Evolutionary conservation across 2,113 vertebrate genomes (phyloP), one percentile per base, ranked within the genome.

Genomic region (Pterocles burchelli): DNA sequence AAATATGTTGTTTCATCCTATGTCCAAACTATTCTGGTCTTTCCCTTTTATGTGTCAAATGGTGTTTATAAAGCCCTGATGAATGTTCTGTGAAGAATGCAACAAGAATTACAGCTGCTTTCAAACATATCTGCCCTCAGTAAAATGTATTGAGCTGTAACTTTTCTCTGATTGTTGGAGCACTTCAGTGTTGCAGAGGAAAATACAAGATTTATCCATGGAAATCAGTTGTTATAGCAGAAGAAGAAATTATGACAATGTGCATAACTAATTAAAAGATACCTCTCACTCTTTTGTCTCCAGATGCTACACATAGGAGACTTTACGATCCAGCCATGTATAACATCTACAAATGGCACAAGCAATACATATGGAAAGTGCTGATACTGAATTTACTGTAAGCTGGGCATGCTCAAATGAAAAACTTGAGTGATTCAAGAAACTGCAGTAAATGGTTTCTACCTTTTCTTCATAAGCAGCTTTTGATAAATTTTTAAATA

Each of bases 51-150:
- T 66, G 19, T 86, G 14, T 43, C 36, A 79, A 92, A 87, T 52
- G 4, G 29, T 84, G 45, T 58, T 72, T 76, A 83, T 94, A 90
- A 95, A 97, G 59, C 78, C 68, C 41, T 93, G 90, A 93, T 76
- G 48, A 88, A 38, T 48, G 7, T 57, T 65, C 13, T 81, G 43
- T 89, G 46, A 96, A 78, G 76, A 92, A 92, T 13, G 29, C 16
- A 87, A 54, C 26, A 34, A 88, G 74, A 89, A 55, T 38, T 92
- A 80, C 17, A 49, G 49, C 45, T 90, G 45, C 54, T 94, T 92
- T 41, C n/a, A 93, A 73, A 54, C 59, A 73, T 8, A 76, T 57
- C 58, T 83, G 54, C 21, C 62, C 33, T 94, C 65, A 49, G 16
- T 79, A 88, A 79, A 62, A 25, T 8, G 45, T 41, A 66, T 12